phyloP scores from a whole-genome alignment of 2,888 invertebrate species.

The Pterostichus niger region DNA sequence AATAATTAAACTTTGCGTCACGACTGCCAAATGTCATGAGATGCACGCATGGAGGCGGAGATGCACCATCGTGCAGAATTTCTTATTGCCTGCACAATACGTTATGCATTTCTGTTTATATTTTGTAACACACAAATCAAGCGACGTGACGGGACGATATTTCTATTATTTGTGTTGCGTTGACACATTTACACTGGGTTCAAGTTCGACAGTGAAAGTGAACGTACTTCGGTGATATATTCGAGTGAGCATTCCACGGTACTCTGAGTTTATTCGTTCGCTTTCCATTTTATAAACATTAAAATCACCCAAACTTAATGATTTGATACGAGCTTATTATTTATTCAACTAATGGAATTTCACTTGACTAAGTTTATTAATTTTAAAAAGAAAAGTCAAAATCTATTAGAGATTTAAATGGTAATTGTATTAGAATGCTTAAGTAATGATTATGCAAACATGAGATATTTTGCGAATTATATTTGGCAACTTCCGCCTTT shows the following conservation, averaged over 20 bases:
- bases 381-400: background rate
- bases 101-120: background rate
- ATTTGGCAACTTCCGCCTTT: constrained; percentile 50
- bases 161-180: constrained; percentile 10
- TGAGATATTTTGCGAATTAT: background rate
- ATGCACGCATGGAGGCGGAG: background rate
- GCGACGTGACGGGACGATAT: background rate
- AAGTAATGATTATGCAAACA: constrained; percentile 23
- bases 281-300: constrained; percentile 14
- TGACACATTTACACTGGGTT: constrained; percentile 35
- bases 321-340: background rate
- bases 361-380: constrained; percentile 1
- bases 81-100: background rate
- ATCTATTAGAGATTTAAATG: constrained; percentile 8
- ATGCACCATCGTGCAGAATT: constrained; percentile 1
- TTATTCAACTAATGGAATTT: constrained; percentile 7
- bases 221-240: constrained; percentile 42
- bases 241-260: background rate
- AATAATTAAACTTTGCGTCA: constrained; percentile 47
- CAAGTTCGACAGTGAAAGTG: constrained; percentile 54
- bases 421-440: background rate
- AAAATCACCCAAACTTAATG: background rate
- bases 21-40: constrained; percentile 25
- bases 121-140: constrained; percentile 16
- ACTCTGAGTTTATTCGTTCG: background rate